phyloP scores from a whole-genome alignment of 1,140 invertebrate genomes.

The Ridgeia piscesae region DNA sequence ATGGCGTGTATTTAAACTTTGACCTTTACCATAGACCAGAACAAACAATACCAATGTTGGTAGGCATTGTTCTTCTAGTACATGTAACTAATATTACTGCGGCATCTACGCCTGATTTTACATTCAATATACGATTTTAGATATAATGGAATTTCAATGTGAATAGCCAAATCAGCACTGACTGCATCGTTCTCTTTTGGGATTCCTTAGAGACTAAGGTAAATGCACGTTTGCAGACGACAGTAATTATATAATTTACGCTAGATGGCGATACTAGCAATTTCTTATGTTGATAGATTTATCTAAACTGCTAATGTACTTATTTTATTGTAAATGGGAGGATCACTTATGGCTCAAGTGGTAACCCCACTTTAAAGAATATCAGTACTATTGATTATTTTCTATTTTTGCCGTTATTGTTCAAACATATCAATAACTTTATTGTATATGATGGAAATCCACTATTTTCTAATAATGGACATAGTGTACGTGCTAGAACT shows the following conservation, averaged over 20 bases:
- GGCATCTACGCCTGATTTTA: neutral
- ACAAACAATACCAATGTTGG: neutral
- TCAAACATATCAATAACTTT: no score
- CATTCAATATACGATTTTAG: neutral
- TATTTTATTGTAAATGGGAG: no score
- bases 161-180: neutral
- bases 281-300: neutral
- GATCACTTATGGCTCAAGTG: no score
- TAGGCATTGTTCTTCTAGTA: neutral
- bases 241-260: neutral
- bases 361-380: no score
- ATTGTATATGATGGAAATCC: no score
- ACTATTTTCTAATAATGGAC: no score
- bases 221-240: neutral
- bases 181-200: neutral
- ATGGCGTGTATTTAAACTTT: neutral
- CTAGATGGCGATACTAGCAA: neutral
- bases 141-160: neutral
- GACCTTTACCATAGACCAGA: neutral
- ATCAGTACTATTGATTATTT: no score
- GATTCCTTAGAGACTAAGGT: neutral
- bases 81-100: neutral
- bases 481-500: no score
- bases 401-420: no score
- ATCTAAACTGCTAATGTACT: no score